Percentiles rank a stretch among this genome's conserved stretches.
phyloP scores from a whole-genome alignment of 2,113 vertebrate species.

The Syngnathus typhle region DNA sequence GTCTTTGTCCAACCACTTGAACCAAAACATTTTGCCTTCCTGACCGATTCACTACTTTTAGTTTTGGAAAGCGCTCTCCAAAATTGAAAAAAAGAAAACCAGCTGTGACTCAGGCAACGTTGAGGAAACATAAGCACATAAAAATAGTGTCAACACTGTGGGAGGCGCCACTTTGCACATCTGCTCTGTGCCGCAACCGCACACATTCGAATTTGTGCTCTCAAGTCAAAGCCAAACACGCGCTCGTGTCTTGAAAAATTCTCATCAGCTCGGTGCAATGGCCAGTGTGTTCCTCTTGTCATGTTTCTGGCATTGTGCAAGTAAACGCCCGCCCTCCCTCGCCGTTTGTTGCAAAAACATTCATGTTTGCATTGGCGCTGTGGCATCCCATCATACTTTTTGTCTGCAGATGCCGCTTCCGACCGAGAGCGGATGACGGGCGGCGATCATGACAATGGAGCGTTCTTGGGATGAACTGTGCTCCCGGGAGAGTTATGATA shows the following conservation, averaged over 20 bases:
- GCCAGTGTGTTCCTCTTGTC: no score
- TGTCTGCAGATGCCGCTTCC: conserved; percentile 33
- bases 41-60: neutral
- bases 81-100: conserved; percentile 6
- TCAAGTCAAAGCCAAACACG: neutral
- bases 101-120: conserved; percentile 5
- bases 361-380: conserved; percentile 27
- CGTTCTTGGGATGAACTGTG: conserved; percentile 52
- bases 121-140: conserved; percentile 11
- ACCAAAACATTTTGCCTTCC: neutral
- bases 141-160: conserved; percentile 33
- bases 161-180: conserved; percentile 33
- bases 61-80: neutral
- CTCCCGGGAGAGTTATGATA: conserved; percentile 53
- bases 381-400: conserved; percentile 16
- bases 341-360: conserved; percentile 20
- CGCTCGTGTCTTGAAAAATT: neutral
- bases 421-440: conserved; percentile 42
- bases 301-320: neutral
- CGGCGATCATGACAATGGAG: conserved; percentile 54
- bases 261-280: no score
- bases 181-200: conserved; percentile 23
- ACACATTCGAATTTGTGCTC: neutral
- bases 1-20: neutral
- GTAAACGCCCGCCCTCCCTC: neutral